Base-by-base conservation (phyloP, 1,140 invertebrate species). In the Formica exsecta region DNA sequence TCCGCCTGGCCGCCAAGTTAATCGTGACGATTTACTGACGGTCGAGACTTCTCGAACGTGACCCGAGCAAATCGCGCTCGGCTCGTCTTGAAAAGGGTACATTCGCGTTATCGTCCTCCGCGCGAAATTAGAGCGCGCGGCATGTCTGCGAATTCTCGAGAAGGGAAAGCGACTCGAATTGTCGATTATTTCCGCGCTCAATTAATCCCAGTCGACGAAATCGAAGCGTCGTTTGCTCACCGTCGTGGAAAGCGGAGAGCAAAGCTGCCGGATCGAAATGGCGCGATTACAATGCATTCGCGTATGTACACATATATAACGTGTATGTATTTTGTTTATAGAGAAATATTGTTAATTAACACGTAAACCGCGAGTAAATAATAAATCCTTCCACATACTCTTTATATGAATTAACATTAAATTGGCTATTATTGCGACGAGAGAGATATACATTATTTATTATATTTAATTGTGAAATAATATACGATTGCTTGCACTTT, bases 1-100 rank as follows among this genome's bases (percentile, higher is more conserved):
- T 22, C 22, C 22, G 22, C 22, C 22, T 22, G 22, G 22, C 22
- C 32, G 38, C 76, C 44, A 62, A 64, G 59, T 13, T 86, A 86
- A 80, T 86, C 65, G 32, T 19, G 54, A 48, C 19, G 57, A 86
- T 73, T 81, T 86, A 71, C 25, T 22, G 13, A 5, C 44, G 29
- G 41, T 13, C n/a, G 44, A 13, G 54, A 70, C 13, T 57, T 44
- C 11, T 81, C 4, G 77, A 81, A 73, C 51, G 51, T 61, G 62
- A 64, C 38, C 32, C 74, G 62, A 54, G 13, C 54, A 29, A 79
- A 68, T 61, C 13, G 64, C 38, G 64, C 38, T n/a, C 25, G 44
- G 22, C 11, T 81, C 66, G 19, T 59, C 38, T 44, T 13, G 79
- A 16, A 16, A 57, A 19, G 29, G 19, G 29, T n/a, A 19, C 8